Percentiles rank a stretch among this genome's conserved stretches.
These are phyloP conservation scores for Branchinecta lynchi DNA, from an alignment of 1,140 invertebrate species.

Conservation along the genomic window DNA sequence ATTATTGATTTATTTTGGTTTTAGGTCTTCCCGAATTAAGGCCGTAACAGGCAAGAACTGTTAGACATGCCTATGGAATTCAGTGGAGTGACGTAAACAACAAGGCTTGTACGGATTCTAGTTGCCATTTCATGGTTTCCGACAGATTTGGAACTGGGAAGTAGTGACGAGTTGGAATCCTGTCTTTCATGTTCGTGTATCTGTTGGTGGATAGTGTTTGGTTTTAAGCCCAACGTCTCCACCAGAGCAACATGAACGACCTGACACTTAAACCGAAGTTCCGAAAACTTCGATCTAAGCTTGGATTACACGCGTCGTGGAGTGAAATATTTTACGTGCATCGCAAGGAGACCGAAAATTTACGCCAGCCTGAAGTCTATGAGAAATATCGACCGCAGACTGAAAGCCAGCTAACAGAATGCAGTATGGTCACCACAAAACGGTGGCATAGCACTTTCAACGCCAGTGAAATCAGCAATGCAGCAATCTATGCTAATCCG, in stretches of 20 bases:
- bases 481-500: not conserved
- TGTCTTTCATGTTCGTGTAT: too few species aligned
- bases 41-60: too few species aligned
- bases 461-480: not conserved
- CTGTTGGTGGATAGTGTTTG: too few species aligned
- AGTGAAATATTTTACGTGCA: constrained; percentile 8
- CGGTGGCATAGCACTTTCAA: not conserved
- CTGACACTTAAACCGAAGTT: not conserved
- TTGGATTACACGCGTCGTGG: not conserved
- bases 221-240: too few species aligned
- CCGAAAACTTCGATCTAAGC: not conserved
- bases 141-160: too few species aligned
- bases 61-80: too few species aligned
- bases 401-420: not conserved
- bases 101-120: too few species aligned
- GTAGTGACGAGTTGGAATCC: too few species aligned
- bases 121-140: too few species aligned
- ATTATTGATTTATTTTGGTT: too few species aligned
- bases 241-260: not conserved
- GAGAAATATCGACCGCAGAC: not conserved
- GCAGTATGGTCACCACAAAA: not conserved
- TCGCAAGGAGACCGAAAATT: not conserved
- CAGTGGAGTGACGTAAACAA: too few species aligned
- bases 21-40: too few species aligned
- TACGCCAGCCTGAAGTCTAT: not conserved